Conservation (phyloP, 2,797 vertebrate genomes). For the Acridotheres tristis region DNA sequence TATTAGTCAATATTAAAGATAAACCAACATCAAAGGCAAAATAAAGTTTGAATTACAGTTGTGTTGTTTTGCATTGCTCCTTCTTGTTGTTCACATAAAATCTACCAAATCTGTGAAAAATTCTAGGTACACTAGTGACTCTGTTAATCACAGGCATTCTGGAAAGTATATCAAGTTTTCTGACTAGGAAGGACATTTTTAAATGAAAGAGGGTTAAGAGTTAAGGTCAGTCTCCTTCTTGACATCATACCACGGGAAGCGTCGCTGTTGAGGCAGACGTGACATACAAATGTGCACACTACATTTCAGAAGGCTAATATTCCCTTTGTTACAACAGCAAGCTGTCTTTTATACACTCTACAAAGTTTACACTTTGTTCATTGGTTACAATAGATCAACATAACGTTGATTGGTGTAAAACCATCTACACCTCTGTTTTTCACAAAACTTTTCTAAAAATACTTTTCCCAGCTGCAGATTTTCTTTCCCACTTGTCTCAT, state of each 20-base stretch:
- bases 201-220: constrained; percentile 19
- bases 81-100: neutral
- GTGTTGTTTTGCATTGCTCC: neutral
- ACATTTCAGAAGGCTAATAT: too few relatives aligned
- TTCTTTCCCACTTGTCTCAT: too few relatives aligned
- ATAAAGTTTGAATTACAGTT: neutral
- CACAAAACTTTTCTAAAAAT: too few relatives aligned
- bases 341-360: too few relatives aligned
- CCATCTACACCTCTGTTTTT: too few relatives aligned
- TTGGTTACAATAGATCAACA: too few relatives aligned
- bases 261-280: too few relatives aligned
- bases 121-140: neutral
- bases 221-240: constrained; percentile 37
- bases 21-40: neutral
- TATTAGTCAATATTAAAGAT: neutral
- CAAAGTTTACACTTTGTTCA: too few relatives aligned
- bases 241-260: neutral
- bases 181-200: constrained; percentile 15
- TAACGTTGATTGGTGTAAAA: too few relatives aligned
- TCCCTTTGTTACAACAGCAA: too few relatives aligned
- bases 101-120: neutral
- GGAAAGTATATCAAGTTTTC: constrained; percentile 1
- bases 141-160: neutral
- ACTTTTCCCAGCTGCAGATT: too few relatives aligned
- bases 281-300: too few relatives aligned